Conservation (phyloP, 2,888 invertebrate genomes). For the Lumbricus terrestris region DNA sequence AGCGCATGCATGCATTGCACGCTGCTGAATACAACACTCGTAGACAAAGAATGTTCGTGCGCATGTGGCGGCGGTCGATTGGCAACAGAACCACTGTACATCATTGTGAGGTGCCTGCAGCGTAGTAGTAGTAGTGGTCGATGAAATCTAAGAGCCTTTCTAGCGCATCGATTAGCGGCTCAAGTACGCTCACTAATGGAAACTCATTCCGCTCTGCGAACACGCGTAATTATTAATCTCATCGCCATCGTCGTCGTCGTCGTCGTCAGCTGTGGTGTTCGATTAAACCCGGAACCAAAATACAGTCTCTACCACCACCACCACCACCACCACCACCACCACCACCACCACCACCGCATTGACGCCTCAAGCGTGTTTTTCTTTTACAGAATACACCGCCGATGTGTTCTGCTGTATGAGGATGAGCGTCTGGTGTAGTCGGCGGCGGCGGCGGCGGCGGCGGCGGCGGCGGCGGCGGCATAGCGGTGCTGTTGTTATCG, state of each 20-base stretch:
- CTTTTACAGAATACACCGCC: not conserved
- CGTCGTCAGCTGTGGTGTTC: not conserved
- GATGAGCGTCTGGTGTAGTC: not conserved
- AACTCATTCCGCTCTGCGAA: not conserved
- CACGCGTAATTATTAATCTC: conserved; percentile 3
- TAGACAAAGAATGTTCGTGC: not conserved
- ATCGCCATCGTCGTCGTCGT: not conserved
- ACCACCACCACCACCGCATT: not conserved
- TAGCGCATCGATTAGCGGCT: not conserved
- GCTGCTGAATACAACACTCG: not conserved
- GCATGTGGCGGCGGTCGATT: not conserved
- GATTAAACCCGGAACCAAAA: not conserved
- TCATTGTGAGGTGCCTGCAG: not conserved
- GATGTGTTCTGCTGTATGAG: not conserved
- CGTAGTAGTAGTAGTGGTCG: no score
- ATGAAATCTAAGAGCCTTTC: not conserved
- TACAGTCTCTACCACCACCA: not conserved
- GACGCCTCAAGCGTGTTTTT: not conserved
- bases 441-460: no score
- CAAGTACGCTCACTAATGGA: not conserved
- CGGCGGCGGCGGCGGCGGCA: no score
- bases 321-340: not conserved
- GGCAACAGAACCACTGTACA: not conserved
- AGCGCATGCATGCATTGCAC: not conserved
- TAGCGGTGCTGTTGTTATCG: not conserved